Conservation (phyloP, 2,797 vertebrate species). For the Pseudochromis fuscus region DNA sequence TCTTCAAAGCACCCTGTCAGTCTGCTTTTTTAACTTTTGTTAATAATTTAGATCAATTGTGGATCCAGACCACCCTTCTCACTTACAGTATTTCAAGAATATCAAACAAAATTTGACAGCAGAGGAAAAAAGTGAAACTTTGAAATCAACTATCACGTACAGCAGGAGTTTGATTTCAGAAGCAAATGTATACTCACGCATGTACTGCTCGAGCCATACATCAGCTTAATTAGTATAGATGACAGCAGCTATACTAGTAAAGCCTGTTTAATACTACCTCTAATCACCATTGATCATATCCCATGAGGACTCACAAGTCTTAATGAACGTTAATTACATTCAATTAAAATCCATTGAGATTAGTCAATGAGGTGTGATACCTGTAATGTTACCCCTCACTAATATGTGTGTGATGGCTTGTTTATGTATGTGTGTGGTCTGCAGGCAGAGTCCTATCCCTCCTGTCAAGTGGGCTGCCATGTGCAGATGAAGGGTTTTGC, state of each 20-base stretch:
- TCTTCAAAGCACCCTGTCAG: constrained; percentile 1
- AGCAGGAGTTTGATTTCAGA: constrained; percentile 10
- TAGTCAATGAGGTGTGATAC: constrained; percentile 59
- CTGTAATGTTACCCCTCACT: constrained; percentile 48
- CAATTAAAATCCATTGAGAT: constrained; percentile 59
- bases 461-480: constrained; percentile 31
- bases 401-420: constrained; percentile 51
- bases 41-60: not conserved
- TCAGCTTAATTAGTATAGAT: constrained; percentile 48
- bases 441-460: constrained; percentile 23
- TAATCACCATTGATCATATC: constrained; percentile 66
- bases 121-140: not conserved
- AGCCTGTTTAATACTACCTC: constrained; percentile 44
- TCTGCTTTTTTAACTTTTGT: constrained; percentile 13
- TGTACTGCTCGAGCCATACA: constrained; percentile 29
- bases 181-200: constrained; percentile 23
- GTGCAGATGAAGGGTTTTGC: constrained; percentile 43
- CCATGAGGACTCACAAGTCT: constrained; percentile 33
- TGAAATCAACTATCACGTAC: constrained; percentile 1
- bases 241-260: constrained; percentile 38
- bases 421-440: constrained; percentile 43
- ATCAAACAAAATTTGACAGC: constrained; percentile 3
- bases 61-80: not conserved
- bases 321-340: constrained; percentile 68
- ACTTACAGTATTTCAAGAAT: constrained; percentile 5